Evolutionary conservation across 2,888 invertebrate species (phyloP), one percentile per base, ranked within the genome.

Genomic region (Torymus texanus): DNA sequence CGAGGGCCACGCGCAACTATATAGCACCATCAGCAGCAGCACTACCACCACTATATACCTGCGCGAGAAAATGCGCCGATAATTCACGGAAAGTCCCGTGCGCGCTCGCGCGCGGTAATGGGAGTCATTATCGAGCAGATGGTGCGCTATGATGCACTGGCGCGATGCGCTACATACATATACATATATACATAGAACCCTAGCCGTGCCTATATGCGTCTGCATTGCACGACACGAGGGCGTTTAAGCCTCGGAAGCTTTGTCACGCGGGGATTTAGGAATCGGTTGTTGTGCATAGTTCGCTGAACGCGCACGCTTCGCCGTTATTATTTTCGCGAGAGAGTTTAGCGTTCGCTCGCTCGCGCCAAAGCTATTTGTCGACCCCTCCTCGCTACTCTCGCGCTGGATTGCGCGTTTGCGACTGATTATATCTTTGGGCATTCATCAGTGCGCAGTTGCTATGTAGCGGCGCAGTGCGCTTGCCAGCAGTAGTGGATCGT

Each of bases 111-210:
- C 84, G 85, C 84, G 85, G 87, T 88, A 89, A 89, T 88, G 87
- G 85, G 84, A 86, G 88, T 89, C 89, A 90, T 90, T 89, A 89
- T 87, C 86, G 85, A 81, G 85, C 89, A 89, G 89, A 89, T 89
- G 89, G 87, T 87, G 89, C 88, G 84, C 87, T 87, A 88, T 88
- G 89, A 89, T 88, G 88, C 89, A 88, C 88, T 87, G 88, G 86
- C 85, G 41, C 41, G 41, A 41, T 41, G 41, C 41, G 41, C 41
- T 29, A 5, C 29, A 29, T 21, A 21, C n/a, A n/a, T 21, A 21
- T 21, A 21, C 21, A 21, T 21, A 21, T 21, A 21, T 21, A 21
- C 21, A 21, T 21, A 21, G 1, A 21, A 21, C 21, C 5, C 5
- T 8, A 41, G 41, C 41, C 41, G 63, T n/a, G 59, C 65, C 65